Evolutionary conservation across 2,113 vertebrate genomes (phyloP), one percentile per base, ranked within the genome.

Genomic region (Pongo abelii): DNA sequence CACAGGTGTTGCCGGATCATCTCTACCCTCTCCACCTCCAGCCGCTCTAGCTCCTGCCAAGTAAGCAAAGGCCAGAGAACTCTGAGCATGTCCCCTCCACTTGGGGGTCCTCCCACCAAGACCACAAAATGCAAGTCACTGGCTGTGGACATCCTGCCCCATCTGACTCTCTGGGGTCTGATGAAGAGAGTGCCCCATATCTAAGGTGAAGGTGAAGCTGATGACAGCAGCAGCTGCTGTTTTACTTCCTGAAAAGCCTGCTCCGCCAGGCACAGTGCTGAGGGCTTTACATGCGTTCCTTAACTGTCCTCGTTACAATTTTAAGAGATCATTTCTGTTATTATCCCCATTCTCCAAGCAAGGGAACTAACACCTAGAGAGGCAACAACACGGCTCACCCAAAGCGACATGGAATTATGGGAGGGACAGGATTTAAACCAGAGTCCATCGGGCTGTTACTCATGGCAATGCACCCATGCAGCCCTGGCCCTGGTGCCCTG

Each of bases 21-120:
- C 98, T 99, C 99, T 50, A 99, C 99, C 67, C 99, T 98, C 98
- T 99, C 99, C 89, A 99, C 99, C 98, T 99, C 99, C 98, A 99
- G 98, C 84, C 99, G 99, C 98, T 99, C 99, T 96, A 99, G 99
- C 97, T 99, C 99, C 99, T 99, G 98, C 6, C 80, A 5, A n/a
- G 10, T 35, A 92, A 96, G 96, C 88, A 91, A 18, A 92, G 97
- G 35, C 43, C 80, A 6, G 48, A 75, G 78, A 67, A 83, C 96
- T 72, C 80, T 89, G 94, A 57, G 74, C 59, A 46, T 6, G 46
- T 72, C 16, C 38, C 74, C 16, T 14, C 79, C 1, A 30, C 27
- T 3, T 23, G 8, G 50, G 61, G 38, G 23, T 70, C 79, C 35
- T 46, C 84, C 85, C 80, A 27, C 3, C 5, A 27, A 5, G n/a